Evolutionary conservation across 2,888 invertebrate genomes (phyloP), one percentile per base, ranked within the genome.

Genomic region (Glyphotaelius pellucidus): DNA sequence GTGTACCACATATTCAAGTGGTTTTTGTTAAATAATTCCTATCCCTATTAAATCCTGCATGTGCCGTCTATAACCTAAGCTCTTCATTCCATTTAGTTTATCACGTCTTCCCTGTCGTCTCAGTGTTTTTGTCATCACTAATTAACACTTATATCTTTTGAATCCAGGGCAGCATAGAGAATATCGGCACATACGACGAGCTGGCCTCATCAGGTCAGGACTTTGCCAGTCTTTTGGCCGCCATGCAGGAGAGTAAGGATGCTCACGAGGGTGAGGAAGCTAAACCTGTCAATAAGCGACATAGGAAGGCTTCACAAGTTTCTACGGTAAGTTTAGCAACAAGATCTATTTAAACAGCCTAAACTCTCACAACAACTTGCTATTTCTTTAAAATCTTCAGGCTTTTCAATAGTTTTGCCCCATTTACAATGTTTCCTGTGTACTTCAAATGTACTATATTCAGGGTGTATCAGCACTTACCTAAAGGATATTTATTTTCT

Each of bases 121-220:
- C 42, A 12, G 67, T 7, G 19, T 19, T 67, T 15, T 67, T 25
- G 67, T 67, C 67, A 67, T 7, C 25, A 67, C 5, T 25, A 67
- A 67, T 25, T 67, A 25, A 67, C 25, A 67, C 25, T 25, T 25
- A 2, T n/a, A 25, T 67, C 25, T 67, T 81, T 15, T 32, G 19
- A 32, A 38, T 87, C 9, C 93, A 97, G 96, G 97, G 97, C 1
- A 93, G 94, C 42, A 95, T 97, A 85, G 96, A 97, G 95, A 96
- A 96, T 86, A 95, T 96, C 94, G 97, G 97, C 0, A 96, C 96
- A 0, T 97, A 96, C 93, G 95, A 96, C 19, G 96, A 97, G 92
- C 94, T 97, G 14, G 95, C 96, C 30, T 95, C 96, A 92, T 95
- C 96, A 79, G 97, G 96, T 90, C 95, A 96, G 90, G 95, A 96